Evolutionary conservation across 2,888 invertebrate species (phyloP).

Genomic region (Drosophila cognata): DNA sequence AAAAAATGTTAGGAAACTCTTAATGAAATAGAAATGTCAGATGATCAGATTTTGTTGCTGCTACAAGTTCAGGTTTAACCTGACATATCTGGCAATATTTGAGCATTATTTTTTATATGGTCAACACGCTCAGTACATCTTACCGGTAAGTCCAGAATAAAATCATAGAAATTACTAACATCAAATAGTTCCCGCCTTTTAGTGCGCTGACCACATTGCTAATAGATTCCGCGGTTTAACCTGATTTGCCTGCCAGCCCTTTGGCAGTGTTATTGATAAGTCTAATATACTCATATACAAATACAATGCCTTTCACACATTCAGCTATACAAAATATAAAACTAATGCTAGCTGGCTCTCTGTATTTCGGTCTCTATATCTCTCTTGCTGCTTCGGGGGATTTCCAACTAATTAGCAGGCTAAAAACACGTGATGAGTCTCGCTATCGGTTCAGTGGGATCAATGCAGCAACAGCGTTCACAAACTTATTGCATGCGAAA

Average conservation of each 20-base stretch:
- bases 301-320: slow-evolving; percentile 1
- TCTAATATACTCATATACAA: not conserved
- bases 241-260: not conserved
- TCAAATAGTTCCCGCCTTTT: not conserved
- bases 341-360: not conserved
- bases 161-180: not conserved
- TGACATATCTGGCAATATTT: not conserved
- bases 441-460: slow-evolving; percentile 68
- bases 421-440: slow-evolving; percentile 70
- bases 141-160: not conserved
- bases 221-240: not conserved
- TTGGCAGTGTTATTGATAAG: not conserved
- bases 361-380: not conserved
- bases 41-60: not conserved
- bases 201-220: not conserved
- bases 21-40: not conserved
- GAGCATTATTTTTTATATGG: not conserved
- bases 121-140: not conserved
- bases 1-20: not conserved
- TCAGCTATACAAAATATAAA: slow-evolving; percentile 1
- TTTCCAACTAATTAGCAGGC: slow-evolving; percentile 64
- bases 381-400: slow-evolving; percentile 36
- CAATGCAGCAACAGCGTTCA: slow-evolving; percentile 33
- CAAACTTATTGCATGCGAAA: slow-evolving; percentile 38
- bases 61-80: not conserved